phyloP scores from a whole-genome alignment of 2,113 vertebrate genomes.

The Rutilus rutilus region DNA sequence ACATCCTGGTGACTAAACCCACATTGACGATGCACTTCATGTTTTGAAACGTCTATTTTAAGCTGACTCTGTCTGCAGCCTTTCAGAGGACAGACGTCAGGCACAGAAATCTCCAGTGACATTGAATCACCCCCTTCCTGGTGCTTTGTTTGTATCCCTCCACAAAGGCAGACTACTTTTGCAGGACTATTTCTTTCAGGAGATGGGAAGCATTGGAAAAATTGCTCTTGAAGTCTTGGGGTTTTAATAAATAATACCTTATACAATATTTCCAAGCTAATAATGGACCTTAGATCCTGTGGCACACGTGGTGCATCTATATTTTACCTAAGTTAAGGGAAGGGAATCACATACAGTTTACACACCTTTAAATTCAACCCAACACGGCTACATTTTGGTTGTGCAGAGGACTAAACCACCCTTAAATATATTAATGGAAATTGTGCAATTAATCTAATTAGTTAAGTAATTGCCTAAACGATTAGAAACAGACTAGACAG shows the following conservation, averaged over 20 bases:
- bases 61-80: constrained; percentile 49
- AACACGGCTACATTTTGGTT: not conserved
- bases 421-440: not conserved
- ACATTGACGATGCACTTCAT: constrained; percentile 63
- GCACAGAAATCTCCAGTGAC: constrained; percentile 56
- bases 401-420: not conserved
- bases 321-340: not conserved
- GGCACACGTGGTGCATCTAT: constrained; percentile 5
- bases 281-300: constrained; percentile 19
- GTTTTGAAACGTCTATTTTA: constrained; percentile 62
- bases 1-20: constrained; percentile 51
- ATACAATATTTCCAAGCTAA: constrained; percentile 8
- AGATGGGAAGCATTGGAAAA: constrained; percentile 3
- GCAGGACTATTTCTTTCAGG: constrained; percentile 20
- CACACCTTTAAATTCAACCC: not conserved
- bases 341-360: not conserved
- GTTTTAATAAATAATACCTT: constrained; percentile 33
- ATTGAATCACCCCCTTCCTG: constrained; percentile 49
- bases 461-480: constrained; percentile 21
- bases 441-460: constrained; percentile 30
- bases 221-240: constrained; percentile 14
- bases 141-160: constrained; percentile 27
- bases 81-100: constrained; percentile 53
- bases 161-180: constrained; percentile 24
- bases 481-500: constrained; percentile 22